These are phyloP conservation scores for Nasonovia ribisnigri DNA, from an alignment of 2,888 invertebrate genomes.

Conservation along the genomic window DNA sequence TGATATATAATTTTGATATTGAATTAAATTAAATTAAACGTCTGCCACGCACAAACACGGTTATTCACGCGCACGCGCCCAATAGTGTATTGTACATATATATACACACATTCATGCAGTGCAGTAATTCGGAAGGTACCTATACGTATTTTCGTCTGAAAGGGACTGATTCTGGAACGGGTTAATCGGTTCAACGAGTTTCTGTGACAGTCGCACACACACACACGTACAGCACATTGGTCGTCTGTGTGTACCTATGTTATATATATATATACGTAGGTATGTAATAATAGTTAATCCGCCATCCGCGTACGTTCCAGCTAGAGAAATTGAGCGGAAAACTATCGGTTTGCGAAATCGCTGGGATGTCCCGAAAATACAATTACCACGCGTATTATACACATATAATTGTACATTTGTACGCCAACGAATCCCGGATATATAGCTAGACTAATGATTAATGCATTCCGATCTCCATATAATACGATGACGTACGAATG, in stretches of 20 bases:
- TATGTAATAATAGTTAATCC: not conserved
- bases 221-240: not conserved
- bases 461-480: no score
- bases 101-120: not conserved
- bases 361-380: not conserved
- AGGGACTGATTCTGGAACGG: not conserved
- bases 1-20: not conserved
- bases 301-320: not conserved
- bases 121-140: not conserved
- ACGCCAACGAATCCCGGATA: not conserved
- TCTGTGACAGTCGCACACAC: not conserved
- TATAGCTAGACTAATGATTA: not conserved
- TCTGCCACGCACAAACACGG: constrained; percentile 1
- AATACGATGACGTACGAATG: no score
- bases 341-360: not conserved
- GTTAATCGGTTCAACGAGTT: constrained; percentile 31
- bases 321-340: not conserved
- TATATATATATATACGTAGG: not conserved
- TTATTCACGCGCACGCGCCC: not conserved
- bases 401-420: not conserved
- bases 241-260: not conserved
- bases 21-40: not conserved
- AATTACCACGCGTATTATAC: not conserved
- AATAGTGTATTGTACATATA: not conserved
- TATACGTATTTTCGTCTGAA: constrained; percentile 19